Evolutionary conservation across 1,140 invertebrate genomes (phyloP), one percentile per base, ranked within the genome.

Genomic region (Hirudo medicinalis): DNA sequence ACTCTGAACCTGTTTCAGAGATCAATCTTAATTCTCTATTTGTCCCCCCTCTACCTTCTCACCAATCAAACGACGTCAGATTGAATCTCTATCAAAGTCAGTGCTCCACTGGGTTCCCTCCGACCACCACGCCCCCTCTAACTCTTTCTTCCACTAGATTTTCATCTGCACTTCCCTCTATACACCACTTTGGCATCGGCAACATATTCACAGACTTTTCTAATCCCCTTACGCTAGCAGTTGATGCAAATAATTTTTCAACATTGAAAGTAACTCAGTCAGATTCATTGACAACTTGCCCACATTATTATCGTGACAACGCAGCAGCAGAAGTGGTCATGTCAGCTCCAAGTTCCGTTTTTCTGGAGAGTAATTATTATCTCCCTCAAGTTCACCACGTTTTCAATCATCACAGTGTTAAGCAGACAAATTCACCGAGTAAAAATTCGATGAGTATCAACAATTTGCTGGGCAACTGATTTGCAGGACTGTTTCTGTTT

Each of bases 381-480:
- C 22, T 25, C 13, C 57, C 22, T 11, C 29, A 22, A 22, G 22
- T 63, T 63, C 29, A 25, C 57, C 4, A 22, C 22, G 17, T 25
- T 63, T 22, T 22, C 57, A 63, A 63, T 63, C 57, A 63, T 63
- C 29, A 22, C 29, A 32, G 13, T n/a, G 22, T 63, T 5, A 32
- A 32, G 22, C 22, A 32, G 22, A 22, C 22, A n/a, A 22, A 63
- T 63, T 32, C 57, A n/a, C 22, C 57, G 22, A 32, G 22, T 25
- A 63, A 63, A 63, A 63, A 63, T 63, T 63, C 57, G 1, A 63
- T 63, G 57, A 63, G 57, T 32, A 63, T 63, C 2, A 63, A 63
- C 57, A 63, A 63, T 63, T n/a, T 63, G 13, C 19, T 63, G 57
- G 57, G 57, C 57, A 63, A 63, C 29, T 32, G 29, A 63, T 11